phyloP scores from a whole-genome alignment of 2,888 invertebrate genomes.

The Crioceris asparagi region DNA sequence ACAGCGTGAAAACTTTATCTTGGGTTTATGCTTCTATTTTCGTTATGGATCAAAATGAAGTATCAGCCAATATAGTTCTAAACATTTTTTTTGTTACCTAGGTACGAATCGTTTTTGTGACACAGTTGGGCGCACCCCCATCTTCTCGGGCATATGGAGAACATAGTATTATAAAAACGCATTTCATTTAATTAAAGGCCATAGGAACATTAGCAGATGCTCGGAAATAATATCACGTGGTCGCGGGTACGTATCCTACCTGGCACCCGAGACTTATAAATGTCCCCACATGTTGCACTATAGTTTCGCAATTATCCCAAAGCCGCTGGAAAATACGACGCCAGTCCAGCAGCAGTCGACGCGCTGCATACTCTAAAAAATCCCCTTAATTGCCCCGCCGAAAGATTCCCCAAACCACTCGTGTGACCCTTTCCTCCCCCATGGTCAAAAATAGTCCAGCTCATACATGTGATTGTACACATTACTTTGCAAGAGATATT shows the following conservation, averaged over 20 bases:
- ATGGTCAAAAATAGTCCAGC: conserved; percentile 2
- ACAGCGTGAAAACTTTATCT: too few relatives aligned
- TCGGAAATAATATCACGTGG: conserved; percentile 26
- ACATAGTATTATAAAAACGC: conserved; percentile 33
- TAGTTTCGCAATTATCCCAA: conserved; percentile 40
- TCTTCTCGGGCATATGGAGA: conserved; percentile 19
- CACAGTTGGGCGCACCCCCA: not conserved
- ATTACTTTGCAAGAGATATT: too few relatives aligned
- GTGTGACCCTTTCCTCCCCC: not conserved
- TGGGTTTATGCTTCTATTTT: too few relatives aligned
- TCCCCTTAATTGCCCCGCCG: conserved; percentile 1
- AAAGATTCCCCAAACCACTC: not conserved
- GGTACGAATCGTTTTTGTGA: not conserved
- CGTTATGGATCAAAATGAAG: too few relatives aligned
- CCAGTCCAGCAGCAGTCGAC: too few relatives aligned
- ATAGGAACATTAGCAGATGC: conserved; percentile 31
- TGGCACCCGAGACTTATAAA: conserved; percentile 32
- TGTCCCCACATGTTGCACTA: conserved; percentile 39
- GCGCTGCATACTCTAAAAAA: too few relatives aligned
- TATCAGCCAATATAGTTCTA: too few relatives aligned
- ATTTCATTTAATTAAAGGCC: conserved; percentile 35
- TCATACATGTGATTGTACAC: too few relatives aligned
- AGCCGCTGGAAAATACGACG: conserved; percentile 26
- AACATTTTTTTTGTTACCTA: not conserved
- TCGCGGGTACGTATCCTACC: conserved; percentile 27